Base-by-base conservation (phyloP, 2,113 vertebrate genomes). In the Chionodraco myersi region DNA sequence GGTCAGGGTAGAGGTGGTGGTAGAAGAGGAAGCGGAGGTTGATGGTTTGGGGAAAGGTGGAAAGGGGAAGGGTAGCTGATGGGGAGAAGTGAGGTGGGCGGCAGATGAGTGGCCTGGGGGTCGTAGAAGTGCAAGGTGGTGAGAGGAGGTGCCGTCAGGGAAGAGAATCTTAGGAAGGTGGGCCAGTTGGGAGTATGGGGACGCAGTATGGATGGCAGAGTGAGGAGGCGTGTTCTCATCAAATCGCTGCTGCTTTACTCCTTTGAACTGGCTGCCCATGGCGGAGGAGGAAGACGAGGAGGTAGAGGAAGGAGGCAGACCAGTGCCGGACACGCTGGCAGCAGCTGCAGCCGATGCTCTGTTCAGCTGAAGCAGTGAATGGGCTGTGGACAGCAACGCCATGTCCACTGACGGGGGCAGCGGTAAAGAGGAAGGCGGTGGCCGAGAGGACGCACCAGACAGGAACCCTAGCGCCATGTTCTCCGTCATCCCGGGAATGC, bases 221-320 rank as follows among this genome's bases (percentile, higher is more conserved):
- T 94, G 94, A 44, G 95, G 95, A 47, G 95, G 95, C n/a, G 95
- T 96, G 85, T 96, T 96, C 83, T 96, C 95, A 49, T 96, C 95
- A 84, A 96, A 96, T 2, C 95, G 87, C 80, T 95, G 94, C 84
- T 94, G 94, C 83, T 96, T 96, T 16, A 86, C 90, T 58, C 92
- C 92, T 87, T 95, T 95, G 70, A 92, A 93, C 77, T 94, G 93
- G 77, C 87, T 93, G 0, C 5, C 91, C 30, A 95, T 88, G 0
- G 95, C 82, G 2, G 96, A 95, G 11, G 96, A 95, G 70, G 95
- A 93, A 3, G 89, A 86, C 3, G 90, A 88, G 0, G 92, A 51
- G 0, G 36, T 41, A 52, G 94, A 82, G 75, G 94, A 86, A 3
- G 95, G 80, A 0, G 95, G 91, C 60, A 95, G 87, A 51, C 72